Percentiles rank a stretch among this genome's conserved stretches.
Evolutionary conservation across 1,140 invertebrate genomes (phyloP).

Genomic region (Drosophila obscura): DNA sequence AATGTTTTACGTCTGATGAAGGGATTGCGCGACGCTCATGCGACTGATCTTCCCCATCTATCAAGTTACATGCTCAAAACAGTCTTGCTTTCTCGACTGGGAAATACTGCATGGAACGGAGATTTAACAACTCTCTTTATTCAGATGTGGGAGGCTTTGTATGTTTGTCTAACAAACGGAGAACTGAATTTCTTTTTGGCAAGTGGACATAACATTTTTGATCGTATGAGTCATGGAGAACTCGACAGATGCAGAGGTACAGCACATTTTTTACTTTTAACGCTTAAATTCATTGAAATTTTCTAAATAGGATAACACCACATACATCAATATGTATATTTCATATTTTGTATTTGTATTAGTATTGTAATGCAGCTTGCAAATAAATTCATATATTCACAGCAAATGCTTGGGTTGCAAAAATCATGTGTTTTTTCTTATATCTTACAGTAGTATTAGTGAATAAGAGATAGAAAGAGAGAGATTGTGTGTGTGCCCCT

Average conservation of each 20-base stretch:
- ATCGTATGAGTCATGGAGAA: slow-evolving; percentile 9
- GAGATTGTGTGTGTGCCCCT: too few relatives aligned
- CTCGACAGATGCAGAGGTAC: not conserved
- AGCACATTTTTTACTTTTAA: too few relatives aligned
- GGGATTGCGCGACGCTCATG: slow-evolving; percentile 34
- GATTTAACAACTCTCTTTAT: slow-evolving; percentile 15
- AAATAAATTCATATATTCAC: too few relatives aligned
- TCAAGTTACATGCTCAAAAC: slow-evolving; percentile 54
- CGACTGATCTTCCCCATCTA: slow-evolving; percentile 7
- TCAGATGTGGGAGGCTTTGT: slow-evolving; percentile 26
- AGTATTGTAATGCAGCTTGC: too few relatives aligned
- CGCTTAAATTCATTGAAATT: too few relatives aligned
- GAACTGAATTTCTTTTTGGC: slow-evolving; percentile 34
- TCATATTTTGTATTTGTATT: too few relatives aligned
- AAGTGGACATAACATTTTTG: slow-evolving; percentile 24
- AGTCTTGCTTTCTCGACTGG: slow-evolving; percentile 30
- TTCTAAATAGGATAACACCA: too few relatives aligned
- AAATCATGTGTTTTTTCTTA: too few relatives aligned
- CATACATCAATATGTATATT: too few relatives aligned
- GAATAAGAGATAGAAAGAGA: too few relatives aligned
- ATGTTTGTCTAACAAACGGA: slow-evolving; percentile 11
- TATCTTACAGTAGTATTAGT: too few relatives aligned
- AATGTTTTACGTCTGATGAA: slow-evolving; percentile 54
- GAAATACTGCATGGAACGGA: slow-evolving; percentile 3
- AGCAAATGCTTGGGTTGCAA: too few relatives aligned